These are phyloP conservation scores for Lasius platythorax DNA, from an alignment of 2,888 invertebrate genomes.

Conservation along the genomic window DNA sequence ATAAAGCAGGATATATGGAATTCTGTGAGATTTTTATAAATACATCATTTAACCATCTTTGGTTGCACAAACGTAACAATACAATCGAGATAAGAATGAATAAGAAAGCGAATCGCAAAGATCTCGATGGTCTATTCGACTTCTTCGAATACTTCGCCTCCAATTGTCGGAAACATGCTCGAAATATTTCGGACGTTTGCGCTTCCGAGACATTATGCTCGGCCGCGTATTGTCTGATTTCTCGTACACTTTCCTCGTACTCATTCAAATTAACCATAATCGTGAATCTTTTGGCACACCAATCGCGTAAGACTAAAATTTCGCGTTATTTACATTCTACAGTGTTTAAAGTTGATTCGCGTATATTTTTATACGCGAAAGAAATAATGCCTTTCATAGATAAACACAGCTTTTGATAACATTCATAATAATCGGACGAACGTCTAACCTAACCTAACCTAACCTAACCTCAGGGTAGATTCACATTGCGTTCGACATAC, in stretches of 20 bases:
- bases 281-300: not conserved
- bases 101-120: slow-evolving; percentile 75
- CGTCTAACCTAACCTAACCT: too few species aligned
- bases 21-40: slow-evolving; percentile 92
- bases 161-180: slow-evolving; percentile 87
- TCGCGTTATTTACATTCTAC: not conserved
- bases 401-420: too few species aligned
- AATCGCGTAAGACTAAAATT: not conserved
- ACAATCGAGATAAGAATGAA: slow-evolving; percentile 83
- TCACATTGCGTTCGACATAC: too few species aligned
- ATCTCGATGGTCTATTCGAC: slow-evolving; percentile 46
- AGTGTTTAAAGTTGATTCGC: not conserved
- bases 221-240: slow-evolving; percentile 88
- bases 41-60: slow-evolving; percentile 89
- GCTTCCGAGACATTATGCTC: slow-evolving; percentile 88
- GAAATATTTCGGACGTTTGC: slow-evolving; percentile 89
- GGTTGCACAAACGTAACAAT: slow-evolving; percentile 86
- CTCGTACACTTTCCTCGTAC: slow-evolving; percentile 86
- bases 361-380: not conserved
- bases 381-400: not conserved
- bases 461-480: too few species aligned
- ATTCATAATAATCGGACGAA: too few species aligned
- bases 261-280: slow-evolving; percentile 66
- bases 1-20: slow-evolving; percentile 93
- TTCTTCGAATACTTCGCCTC: slow-evolving; percentile 77